These are phyloP conservation scores for Circaetus gallicus DNA, from an alignment of 2,113 vertebrate genomes.

Conservation along the genomic window DNA sequence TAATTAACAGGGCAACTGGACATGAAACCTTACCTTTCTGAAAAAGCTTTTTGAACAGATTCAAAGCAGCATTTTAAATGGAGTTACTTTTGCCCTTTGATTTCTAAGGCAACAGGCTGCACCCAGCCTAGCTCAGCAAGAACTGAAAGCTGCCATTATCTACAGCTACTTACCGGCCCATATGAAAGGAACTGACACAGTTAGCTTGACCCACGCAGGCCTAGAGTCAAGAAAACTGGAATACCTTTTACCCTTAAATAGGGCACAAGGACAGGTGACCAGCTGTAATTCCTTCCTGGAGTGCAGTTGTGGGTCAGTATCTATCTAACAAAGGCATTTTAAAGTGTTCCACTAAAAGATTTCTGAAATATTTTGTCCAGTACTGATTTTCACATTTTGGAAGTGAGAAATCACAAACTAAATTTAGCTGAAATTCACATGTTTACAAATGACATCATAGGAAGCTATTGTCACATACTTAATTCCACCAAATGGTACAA, in stretches of 20 bases:
- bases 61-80: not conserved
- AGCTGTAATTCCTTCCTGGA: not conserved
- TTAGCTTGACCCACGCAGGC: not conserved
- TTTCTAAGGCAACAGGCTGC: not conserved
- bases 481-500: not conserved
- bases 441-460: not conserved
- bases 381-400: not conserved
- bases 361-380: not conserved
- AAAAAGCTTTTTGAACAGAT: not conserved
- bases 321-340: not conserved
- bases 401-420: not conserved
- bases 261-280: not conserved
- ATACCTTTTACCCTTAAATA: not conserved
- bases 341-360: not conserved
- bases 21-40: not conserved
- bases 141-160: not conserved
- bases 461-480: not conserved
- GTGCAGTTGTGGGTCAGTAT: rapidly evolving
- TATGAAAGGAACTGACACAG: not conserved
- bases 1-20: not conserved
- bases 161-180: not conserved
- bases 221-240: not conserved
- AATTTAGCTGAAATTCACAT: not conserved
- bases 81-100: not conserved
- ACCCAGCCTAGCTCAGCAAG: not conserved